A percentile compares a stretch with the other conserved stretches of the same genome.
phyloP scores from a whole-genome alignment of 1,140 invertebrate genomes.

The Aphelinus atriplicis region DNA sequence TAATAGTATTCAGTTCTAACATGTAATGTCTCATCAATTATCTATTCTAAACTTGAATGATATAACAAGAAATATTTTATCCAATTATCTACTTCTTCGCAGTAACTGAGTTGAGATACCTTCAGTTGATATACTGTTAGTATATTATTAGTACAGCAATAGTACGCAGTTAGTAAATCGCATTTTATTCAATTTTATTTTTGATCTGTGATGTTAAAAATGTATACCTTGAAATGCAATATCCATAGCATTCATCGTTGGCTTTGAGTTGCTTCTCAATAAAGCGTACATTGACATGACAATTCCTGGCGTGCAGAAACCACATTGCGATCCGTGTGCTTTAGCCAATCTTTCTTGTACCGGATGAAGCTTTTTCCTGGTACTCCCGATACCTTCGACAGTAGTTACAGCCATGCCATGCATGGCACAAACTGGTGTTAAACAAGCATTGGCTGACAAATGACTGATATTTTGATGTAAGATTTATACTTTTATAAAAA shows the following conservation, averaged over 20 bases:
- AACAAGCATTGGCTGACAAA: conserved; percentile 88
- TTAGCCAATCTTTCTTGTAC: conserved; percentile 88
- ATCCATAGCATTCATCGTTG: conserved; percentile 79
- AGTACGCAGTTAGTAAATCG: no score
- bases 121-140: no score
- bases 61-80: no score
- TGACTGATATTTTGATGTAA: conserved; percentile 71
- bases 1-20: no score
- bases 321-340: conserved; percentile 90
- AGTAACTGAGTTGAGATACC: no score
- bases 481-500: conserved; percentile 20
- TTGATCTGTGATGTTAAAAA: neutral
- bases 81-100: no score
- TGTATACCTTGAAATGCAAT: conserved; percentile 78
- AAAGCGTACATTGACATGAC: conserved; percentile 94
- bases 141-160: no score
- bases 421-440: conserved; percentile 83
- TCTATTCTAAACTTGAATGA: no score
- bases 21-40: no score
- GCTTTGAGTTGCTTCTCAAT: conserved; percentile 73
- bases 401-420: conserved; percentile 89
- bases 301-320: conserved; percentile 91
- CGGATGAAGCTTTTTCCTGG: conserved; percentile 78
- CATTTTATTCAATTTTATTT: no score
- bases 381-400: conserved; percentile 86